A percentile compares a stretch with the other conserved stretches of the same genome.
phyloP scores from a whole-genome alignment of 2,888 invertebrate genomes.

The Eilema caniola region DNA sequence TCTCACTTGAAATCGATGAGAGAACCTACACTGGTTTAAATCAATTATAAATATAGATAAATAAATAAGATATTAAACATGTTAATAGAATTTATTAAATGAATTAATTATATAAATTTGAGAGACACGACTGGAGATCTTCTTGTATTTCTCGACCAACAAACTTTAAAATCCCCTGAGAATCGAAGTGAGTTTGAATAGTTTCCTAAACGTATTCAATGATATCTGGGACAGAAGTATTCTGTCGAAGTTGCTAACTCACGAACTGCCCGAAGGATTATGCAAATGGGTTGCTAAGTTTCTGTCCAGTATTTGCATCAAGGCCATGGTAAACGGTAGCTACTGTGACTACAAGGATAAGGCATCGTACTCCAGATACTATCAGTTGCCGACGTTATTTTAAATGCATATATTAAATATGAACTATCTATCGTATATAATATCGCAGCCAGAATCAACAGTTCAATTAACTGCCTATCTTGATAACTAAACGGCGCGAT shows the following conservation, averaged over 20 bases:
- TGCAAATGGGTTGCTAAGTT: conserved; percentile 5
- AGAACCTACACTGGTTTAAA: too few relatives aligned
- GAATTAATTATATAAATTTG: too few relatives aligned
- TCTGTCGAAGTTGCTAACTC: background rate
- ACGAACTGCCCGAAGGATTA: conserved; percentile 7
- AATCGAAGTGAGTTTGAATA: background rate
- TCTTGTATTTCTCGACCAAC: background rate
- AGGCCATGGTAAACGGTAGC: conserved; percentile 1
- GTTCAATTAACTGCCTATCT: too few relatives aligned
- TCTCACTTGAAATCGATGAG: too few relatives aligned
- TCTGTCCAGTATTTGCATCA: background rate
- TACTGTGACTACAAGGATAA: background rate
- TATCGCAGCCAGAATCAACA: too few relatives aligned
- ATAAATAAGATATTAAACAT: too few relatives aligned
- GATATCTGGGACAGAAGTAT: background rate
- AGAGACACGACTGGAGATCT: too few relatives aligned
- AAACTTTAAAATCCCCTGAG: background rate
- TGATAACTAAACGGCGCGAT: too few relatives aligned
- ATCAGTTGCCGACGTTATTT: background rate
- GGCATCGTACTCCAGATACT: background rate
- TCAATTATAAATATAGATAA: too few relatives aligned
- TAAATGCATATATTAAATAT: background rate
- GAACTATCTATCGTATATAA: too few relatives aligned
- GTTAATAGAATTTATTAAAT: too few relatives aligned
- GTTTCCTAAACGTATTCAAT: background rate